Percentiles rank a stretch among this genome's conserved stretches.
These are phyloP conservation scores for Lipotes vexillifer DNA, from an alignment of 2,113 vertebrate genomes.

Conservation along the genomic window DNA sequence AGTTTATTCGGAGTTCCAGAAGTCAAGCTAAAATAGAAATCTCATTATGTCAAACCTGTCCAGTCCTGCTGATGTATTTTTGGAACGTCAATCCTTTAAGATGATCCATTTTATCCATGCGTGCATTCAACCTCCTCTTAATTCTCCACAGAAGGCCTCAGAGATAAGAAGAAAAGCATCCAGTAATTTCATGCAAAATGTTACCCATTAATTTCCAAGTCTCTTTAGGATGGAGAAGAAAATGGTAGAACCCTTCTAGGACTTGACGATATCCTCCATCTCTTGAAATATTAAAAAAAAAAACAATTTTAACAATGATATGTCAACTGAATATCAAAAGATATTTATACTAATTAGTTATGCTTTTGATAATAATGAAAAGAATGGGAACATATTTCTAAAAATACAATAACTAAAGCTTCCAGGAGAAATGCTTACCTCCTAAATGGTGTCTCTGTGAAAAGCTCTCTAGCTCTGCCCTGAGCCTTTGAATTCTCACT, in stretches of 20 bases:
- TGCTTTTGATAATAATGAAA: neutral
- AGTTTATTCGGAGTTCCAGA: conserved; percentile 52
- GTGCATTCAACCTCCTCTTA: conserved; percentile 34
- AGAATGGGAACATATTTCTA: conserved; percentile 17
- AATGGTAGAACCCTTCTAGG: conserved; percentile 1
- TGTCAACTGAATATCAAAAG: conserved; percentile 20
- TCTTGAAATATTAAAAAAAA: conserved; percentile 17
- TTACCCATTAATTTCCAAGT: conserved; percentile 42
- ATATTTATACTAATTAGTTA: neutral
- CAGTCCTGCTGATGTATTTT: conserved; percentile 68
- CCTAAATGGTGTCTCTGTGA: neutral
- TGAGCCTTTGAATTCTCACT: neutral
- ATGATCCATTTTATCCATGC: conserved; percentile 63
- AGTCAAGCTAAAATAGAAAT: conserved; percentile 72
- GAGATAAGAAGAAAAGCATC: conserved; percentile 39
- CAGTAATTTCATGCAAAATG: conserved; percentile 17
- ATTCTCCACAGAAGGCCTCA: conserved; percentile 47
- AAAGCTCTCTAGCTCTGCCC: neutral
- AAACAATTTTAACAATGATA: conserved; percentile 9
- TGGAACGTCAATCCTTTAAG: conserved; percentile 65
- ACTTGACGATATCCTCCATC: neutral
- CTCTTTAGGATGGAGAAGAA: conserved; percentile 22
- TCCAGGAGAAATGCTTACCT: conserved; percentile 45
- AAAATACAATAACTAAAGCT: conserved; percentile 23
- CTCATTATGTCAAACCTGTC: conserved; percentile 65